Base-by-base conservation (phyloP, 2,113 vertebrate genomes). In the Speoplatyrhinus poulsoni region DNA sequence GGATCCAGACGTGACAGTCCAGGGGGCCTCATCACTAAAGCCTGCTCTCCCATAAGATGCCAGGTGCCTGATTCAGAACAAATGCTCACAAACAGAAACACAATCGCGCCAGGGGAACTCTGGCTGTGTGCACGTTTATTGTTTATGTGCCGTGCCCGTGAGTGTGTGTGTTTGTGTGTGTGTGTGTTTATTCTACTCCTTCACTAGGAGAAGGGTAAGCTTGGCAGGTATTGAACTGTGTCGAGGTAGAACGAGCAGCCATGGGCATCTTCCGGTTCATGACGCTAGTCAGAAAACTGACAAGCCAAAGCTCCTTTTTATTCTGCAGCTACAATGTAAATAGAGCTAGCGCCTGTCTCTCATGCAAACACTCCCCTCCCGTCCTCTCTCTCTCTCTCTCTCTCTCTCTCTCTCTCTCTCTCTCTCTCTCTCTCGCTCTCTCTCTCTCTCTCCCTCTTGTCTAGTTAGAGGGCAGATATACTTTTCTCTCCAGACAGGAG, bases 261-360 rank as follows among this genome's bases (percentile, higher is more conserved):
- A 82, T 79, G 83, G 79, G 83, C 80, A 90, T 90, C 90, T 86
- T 80, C 76, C 63, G 82, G 72, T 90, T 90, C 79, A 87, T 82
- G 87, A 85, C 73, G 72, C 79, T 81, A 86, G 86, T 92, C 91
- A 92, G 84, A 88, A 90, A 93, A 85, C 82, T 91, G 91, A 92
- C 91, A 88, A 89, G 83, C 76, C 87, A 89, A 76, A 89, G 78
- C 85, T 79, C 69, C 70, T 87, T 88, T 85, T 78, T 86, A 84
- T 88, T 86, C 88, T 41, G 66, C 73, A 71, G 70, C 79, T 73
- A 75, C 69, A 57, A 82, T 90, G 82, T 85, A 91, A 86, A 88
- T 88, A 76, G 68, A 69, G 81, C 73, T 77, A 55, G 62, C 65
- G 71, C 19, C 75, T 77, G 73, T 64, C 74, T 82, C 73, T 80